Base-by-base conservation (phyloP, 2,888 invertebrate genomes). In the Cylloceria caligata region DNA sequence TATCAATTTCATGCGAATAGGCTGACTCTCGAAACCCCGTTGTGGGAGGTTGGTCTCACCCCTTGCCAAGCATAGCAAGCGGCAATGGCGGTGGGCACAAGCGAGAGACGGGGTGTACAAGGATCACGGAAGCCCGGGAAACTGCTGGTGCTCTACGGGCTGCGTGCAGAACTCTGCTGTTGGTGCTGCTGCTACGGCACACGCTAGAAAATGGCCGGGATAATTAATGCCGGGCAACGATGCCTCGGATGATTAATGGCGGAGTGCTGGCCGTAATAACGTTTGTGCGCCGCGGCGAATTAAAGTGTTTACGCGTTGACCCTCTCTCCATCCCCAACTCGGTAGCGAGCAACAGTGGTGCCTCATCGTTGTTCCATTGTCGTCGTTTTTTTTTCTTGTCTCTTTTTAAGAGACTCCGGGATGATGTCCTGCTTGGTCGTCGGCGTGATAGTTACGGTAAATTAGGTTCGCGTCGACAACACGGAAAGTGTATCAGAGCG, bases 211-310 rank as follows among this genome's bases (percentile, higher is more conserved):
- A 90, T 90, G 88, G 89, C 88, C 87, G 85, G 87, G 89, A 90
- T 91, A 91, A 91, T 91, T 91, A 91, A 91, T 91, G 90, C 88
- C 88, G 88, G 88, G 87, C 87, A 87, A 86, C 88, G 88, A 90
- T 90, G 89, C 88, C 87, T 85, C 86, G 87, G 86, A 90, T 90
- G 90, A 90, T 90, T 90, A 90, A 90, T 90, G 88, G 86, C 89
- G 86, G 84, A 80, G 88, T 84, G 84, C 86, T 86, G 83, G 85
- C 86, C 87, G 86, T 90, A 89, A 89, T 90, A 89, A 89, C 89
- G 88, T 87, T 89, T 88, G 83, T 83, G 68, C 82, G 86, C 87
- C 88, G 88, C 85, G 85, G 87, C 88, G 89, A 90, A 90, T 90
- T 88, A 90, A 86, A 87, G 88, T 88, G 87, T 88, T 88, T 88